Evolutionary conservation across 2,888 invertebrate genomes (phyloP).

Genomic region (Calameuta pallipes): DNA sequence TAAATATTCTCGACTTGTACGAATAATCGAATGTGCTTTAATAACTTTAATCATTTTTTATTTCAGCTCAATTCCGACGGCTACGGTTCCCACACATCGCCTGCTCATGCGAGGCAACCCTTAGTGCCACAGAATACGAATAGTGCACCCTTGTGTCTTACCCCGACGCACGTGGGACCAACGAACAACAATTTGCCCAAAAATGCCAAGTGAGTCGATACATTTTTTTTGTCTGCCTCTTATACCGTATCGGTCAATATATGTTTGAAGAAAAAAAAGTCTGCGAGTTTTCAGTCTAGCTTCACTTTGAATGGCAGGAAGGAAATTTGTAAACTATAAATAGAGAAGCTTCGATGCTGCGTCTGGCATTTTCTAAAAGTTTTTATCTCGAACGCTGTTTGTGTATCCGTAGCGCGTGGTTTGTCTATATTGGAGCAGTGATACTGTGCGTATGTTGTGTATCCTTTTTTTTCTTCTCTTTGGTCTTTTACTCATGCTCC

Average conservation of each 20-base stretch:
- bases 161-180: slow-evolving; percentile 66
- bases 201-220: slow-evolving; percentile 87
- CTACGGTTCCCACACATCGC: slow-evolving; percentile 87
- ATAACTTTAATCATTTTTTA: slow-evolving; percentile 14
- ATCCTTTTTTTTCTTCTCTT: neutral
- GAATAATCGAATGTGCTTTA: too few species aligned
- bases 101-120: slow-evolving; percentile 78
- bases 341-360: neutral
- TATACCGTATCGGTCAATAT: slow-evolving; percentile 17
- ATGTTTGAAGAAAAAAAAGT: slow-evolving; percentile 26
- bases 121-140: slow-evolving; percentile 78
- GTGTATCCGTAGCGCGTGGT: neutral
- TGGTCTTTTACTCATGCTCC: neutral
- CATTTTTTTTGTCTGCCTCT: slow-evolving; percentile 23
- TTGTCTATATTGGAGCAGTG: neutral
- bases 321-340: neutral
- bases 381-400: neutral
- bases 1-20: neutral
- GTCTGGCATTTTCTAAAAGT: neutral
- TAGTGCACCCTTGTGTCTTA: slow-evolving; percentile 60
- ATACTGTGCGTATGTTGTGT: neutral
- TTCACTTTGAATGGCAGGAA: neutral
- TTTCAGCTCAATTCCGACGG: slow-evolving; percentile 87
- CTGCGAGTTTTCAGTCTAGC: neutral
- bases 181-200: slow-evolving; percentile 74